Evolutionary conservation across 2,113 vertebrate genomes (phyloP), one percentile per base, ranked within the genome.

Genomic region (Dolichotis patagonum): DNA sequence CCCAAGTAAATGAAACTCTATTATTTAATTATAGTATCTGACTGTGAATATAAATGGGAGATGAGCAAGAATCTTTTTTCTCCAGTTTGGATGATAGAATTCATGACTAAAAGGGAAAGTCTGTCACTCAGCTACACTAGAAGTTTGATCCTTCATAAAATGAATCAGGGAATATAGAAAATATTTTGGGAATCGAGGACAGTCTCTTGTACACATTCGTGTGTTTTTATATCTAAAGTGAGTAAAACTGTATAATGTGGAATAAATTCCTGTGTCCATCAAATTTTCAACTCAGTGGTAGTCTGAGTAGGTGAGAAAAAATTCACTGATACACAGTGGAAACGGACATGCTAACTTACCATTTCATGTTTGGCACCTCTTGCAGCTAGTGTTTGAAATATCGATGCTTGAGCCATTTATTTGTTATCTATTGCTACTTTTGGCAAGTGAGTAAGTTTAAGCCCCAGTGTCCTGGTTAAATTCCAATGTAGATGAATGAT

Each of bases 21-120:
- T 97, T 97, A 82, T 96, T 98, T 97, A 97, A 94, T 98, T 93
- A 96, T 96, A 94, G 93, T 69, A 94, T 56, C 80, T 97, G 94
- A 90, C 52, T 97, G 86, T 96, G 97, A 97, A 96, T 96, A 91
- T 89, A 97, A 92, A 75, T 96, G 91, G 93, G 60, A 97, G 38
- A 88, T 75, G 65, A 97, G 8, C 35, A 49, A 35, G 90, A 71
- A 49, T 49, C n/a, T 67, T 96, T 38, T 94, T 38, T 8, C 96
- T 96, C 86, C 54, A 89, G 1, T 52, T 93, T 93, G 88, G 85
- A 95, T 92, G 85, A 16, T 46, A 89, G 46, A 94, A 56, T 97
- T 97, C 0, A 49, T 86, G 73, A 88, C 95, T 97, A 92, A 92
- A 97, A 96, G 84, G 60, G 65, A 87, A 96, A 97, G 73, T 88